Evolutionary conservation across 2,797 vertebrate species (phyloP), one percentile per base, ranked within the genome.

Genomic region (Gymnothorax reevesii): DNA sequence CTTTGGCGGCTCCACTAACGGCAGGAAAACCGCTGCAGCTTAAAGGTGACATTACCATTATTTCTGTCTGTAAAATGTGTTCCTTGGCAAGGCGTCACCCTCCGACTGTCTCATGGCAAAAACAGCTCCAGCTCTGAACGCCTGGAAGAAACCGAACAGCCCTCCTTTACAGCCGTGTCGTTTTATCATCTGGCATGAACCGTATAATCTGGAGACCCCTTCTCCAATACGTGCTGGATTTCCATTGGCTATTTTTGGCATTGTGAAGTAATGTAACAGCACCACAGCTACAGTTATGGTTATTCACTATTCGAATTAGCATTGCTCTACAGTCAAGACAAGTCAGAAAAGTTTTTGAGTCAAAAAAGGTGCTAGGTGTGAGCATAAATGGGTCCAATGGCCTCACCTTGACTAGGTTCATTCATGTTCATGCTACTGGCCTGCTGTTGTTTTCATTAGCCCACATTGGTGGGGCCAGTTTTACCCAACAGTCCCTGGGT

Each of bases 11-110:
- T 95, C 95, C 92, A 95, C 96, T 96, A 97, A 96, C 96, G 97
- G 96, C 96, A 97, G 97, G 96, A 97, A 96, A 97, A 97, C 95
- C 95, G 95, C 95, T 95, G 94, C 94, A 94, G 95, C 96, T 96
- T 96, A 96, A 97, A 97, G 96, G 97, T 97, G 96, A 97, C 96
- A 96, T 97, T 97, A 94, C 93, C 95, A 96, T 96, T 97, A 97
- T 97, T 97, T 97, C 96, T 96, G 96, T 97, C 97, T 97, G 96
- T 97, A 96, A 97, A 97, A 96, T 97, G 96, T 97, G 95, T 97
- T 96, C 95, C 95, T 97, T 97, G 96, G 96, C 96, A 96, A 94
- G 94, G 93, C 94, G 69, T 13, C 33, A 96, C 93, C 94, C 95
- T 95, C 95, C 92, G 95, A 94, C 95, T 96, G 95, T 96, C 95